Conservation (phyloP, 2,113 vertebrate species). For the Ginglymostoma cirratum region DNA sequence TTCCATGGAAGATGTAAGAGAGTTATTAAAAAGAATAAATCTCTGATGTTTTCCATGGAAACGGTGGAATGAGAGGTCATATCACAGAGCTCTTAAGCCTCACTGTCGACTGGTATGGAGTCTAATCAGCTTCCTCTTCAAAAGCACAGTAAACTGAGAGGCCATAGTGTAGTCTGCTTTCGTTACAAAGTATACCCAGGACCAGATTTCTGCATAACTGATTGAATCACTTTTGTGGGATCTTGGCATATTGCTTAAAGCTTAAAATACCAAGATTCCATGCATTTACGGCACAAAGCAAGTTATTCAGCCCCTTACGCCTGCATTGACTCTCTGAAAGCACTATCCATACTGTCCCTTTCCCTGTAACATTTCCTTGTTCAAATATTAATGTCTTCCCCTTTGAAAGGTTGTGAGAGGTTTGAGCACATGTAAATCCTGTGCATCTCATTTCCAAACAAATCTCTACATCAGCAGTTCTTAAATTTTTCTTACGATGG, state of each 20-base stretch:
- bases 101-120: not conserved
- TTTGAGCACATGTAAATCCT: not conserved
- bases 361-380: not conserved
- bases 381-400: not conserved
- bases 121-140: not conserved
- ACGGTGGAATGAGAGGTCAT: not conserved
- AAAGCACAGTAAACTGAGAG: not conserved
- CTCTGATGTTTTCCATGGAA: conserved; percentile 33
- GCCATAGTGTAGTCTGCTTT: not conserved
- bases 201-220: not conserved
- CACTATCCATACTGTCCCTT: not conserved
- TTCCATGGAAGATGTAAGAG: not conserved
- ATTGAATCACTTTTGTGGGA: not conserved
- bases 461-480: not conserved
- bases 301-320: not conserved
- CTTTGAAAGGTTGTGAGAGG: not conserved
- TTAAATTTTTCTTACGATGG: too few species aligned
- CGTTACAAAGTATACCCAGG: not conserved
- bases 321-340: not conserved
- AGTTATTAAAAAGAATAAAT: conserved; percentile 38
- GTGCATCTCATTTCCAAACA: not conserved
- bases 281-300: not conserved
- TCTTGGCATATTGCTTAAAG: not conserved
- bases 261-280: not conserved
- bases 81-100: not conserved